Evolutionary conservation across 2,113 vertebrate species (phyloP).

Genomic region (Coracopsis vasa): DNA sequence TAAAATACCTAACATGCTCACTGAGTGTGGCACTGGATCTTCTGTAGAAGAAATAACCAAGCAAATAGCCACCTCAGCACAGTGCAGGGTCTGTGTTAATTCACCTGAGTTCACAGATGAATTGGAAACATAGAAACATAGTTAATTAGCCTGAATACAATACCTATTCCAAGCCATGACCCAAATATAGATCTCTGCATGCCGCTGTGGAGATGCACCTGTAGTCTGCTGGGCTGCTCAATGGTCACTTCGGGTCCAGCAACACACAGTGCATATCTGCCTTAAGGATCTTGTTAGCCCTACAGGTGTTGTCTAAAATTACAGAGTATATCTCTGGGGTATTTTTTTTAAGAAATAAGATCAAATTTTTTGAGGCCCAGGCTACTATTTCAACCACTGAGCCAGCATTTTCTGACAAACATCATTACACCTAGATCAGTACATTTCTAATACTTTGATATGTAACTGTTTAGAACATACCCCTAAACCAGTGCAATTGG

Average conservation of each 20-base stretch:
- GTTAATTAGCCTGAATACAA: neutral
- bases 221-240: neutral
- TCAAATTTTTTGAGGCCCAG: neutral
- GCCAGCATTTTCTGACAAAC: neutral
- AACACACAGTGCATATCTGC: neutral
- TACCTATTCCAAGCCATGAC: neutral
- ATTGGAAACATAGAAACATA: neutral
- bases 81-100: neutral
- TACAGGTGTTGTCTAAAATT: neutral
- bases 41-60: neutral
- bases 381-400: neutral
- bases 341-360: neutral
- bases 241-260: neutral
- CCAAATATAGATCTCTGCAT: neutral
- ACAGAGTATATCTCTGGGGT: neutral
- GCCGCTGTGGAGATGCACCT: neutral
- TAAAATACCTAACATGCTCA: neutral
- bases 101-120: neutral
- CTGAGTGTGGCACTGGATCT: neutral
- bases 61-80: neutral
- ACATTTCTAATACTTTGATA: neutral
- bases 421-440: neutral
- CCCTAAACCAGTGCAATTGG: neutral
- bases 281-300: neutral
- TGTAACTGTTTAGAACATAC: neutral